A percentile compares a stretch with the other conserved stretches of the same genome.
Evolutionary conservation across 1,140 invertebrate species (phyloP).

Genomic region (Leptonema lineaticorne): DNA sequence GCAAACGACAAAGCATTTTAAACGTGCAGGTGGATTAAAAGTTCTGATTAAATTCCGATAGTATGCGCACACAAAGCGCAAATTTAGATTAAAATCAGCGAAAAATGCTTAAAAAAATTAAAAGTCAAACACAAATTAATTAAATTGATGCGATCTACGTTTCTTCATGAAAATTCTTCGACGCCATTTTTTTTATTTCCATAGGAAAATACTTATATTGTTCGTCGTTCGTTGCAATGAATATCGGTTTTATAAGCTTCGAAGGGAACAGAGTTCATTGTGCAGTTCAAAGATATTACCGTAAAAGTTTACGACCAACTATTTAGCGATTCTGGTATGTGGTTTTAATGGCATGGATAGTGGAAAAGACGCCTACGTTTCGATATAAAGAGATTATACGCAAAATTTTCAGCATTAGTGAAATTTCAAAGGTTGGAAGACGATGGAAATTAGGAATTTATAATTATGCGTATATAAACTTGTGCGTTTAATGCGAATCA

Average conservation of each 20-base stretch:
- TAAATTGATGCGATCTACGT: too few species aligned
- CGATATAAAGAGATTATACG: conserved; percentile 12
- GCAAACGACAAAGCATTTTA: conserved; percentile 9
- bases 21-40: conserved; percentile 15
- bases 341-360: conserved; percentile 25
- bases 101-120: not conserved
- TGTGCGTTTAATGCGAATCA: not conserved
- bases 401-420: conserved; percentile 20
- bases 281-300: conserved; percentile 38
- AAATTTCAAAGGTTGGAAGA: too few species aligned
- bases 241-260: too few species aligned
- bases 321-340: conserved; percentile 39
- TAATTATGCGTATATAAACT: not conserved
- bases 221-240: too few species aligned
- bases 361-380: not conserved
- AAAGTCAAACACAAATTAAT: not conserved
- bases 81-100: not conserved
- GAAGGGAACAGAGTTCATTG: conserved; percentile 16
- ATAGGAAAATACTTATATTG: too few species aligned
- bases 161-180: too few species aligned
- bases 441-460: too few species aligned
- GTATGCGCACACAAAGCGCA: too few species aligned
- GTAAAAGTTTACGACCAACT: conserved; percentile 40
- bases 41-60: conserved; percentile 13
- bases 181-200: too few species aligned